phyloP scores from a whole-genome alignment of 1,140 invertebrate species.

The Megalonaias nervosa region DNA sequence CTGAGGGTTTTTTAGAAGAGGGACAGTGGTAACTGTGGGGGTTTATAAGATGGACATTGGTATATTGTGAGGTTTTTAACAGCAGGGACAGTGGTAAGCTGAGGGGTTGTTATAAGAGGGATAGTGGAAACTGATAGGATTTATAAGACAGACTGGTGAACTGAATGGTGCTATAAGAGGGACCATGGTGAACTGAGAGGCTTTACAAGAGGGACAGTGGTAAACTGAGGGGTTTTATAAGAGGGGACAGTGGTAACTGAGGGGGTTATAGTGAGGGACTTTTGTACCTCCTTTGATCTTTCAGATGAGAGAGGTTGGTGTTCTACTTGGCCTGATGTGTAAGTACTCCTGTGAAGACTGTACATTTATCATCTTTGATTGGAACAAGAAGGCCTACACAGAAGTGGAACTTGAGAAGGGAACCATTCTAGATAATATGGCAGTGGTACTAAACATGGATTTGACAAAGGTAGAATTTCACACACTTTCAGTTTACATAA shows the following conservation, averaged over 20 bases:
- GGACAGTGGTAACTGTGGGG: too few relatives aligned
- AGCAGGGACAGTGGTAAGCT: neutral
- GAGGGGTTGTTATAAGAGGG: slow-evolving; percentile 66
- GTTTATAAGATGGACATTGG: too few relatives aligned
- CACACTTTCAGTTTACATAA: too few relatives aligned
- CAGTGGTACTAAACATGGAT: slow-evolving; percentile 26
- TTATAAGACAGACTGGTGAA: too few relatives aligned
- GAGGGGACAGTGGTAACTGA: slow-evolving; percentile 23
- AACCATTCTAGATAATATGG: slow-evolving; percentile 70
- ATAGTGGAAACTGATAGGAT: too few relatives aligned
- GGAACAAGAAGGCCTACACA: slow-evolving; percentile 1
- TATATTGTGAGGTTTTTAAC: too few relatives aligned
- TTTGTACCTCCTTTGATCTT: slow-evolving; percentile 14
- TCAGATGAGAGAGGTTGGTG: slow-evolving; percentile 66
- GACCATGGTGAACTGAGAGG: too few relatives aligned
- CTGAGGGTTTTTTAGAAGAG: too few relatives aligned
- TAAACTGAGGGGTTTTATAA: too few relatives aligned
- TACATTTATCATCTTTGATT: slow-evolving; percentile 59
- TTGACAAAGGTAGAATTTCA: neutral
- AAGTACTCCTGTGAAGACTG: slow-evolving; percentile 72
- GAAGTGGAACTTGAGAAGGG: slow-evolving; percentile 59
- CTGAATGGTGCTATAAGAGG: too few relatives aligned
- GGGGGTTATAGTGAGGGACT: slow-evolving; percentile 64
- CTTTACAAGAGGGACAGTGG: too few relatives aligned
- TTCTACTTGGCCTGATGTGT: slow-evolving; percentile 72